phyloP scores from a whole-genome alignment of 2,113 vertebrate species.

The Nematolebias whitei region DNA sequence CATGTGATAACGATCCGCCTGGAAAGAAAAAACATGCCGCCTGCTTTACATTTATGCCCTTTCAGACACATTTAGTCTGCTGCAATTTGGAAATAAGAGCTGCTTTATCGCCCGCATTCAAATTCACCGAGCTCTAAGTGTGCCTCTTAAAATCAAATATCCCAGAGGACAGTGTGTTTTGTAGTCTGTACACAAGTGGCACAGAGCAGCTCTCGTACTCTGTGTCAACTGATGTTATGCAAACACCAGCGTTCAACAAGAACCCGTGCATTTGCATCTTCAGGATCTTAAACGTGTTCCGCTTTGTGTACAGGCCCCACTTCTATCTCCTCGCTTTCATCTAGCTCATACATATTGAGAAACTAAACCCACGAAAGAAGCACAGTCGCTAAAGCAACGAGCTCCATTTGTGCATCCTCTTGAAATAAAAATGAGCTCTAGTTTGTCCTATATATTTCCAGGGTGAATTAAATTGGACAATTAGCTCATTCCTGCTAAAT shows the following conservation, averaged over 20 bases:
- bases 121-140: conserved; percentile 16
- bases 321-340: conserved; percentile 73
- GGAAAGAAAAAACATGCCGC: background rate
- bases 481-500: conserved; percentile 76
- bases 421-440: conserved; percentile 20
- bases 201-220: conserved; percentile 47
- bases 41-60: conserved; percentile 24
- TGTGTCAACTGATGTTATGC: conserved; percentile 63
- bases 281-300: conserved; percentile 59
- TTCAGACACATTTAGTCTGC: conserved; percentile 36
- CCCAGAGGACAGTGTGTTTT: conserved; percentile 69
- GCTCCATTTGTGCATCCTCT: conserved; percentile 59
- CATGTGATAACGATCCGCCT: background rate
- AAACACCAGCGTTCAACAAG: conserved; percentile 66
- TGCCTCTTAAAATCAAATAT: conserved; percentile 60
- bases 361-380: conserved; percentile 53
- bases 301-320: conserved; percentile 56
- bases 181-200: conserved; percentile 63
- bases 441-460: conserved; percentile 69
- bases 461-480: conserved; percentile 76
- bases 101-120: conserved; percentile 11
- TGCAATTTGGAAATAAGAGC: conserved; percentile 29
- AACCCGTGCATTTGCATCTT: conserved; percentile 71
- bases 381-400: conserved; percentile 51
- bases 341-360: conserved; percentile 79